A percentile compares a stretch with the other conserved stretches of the same genome.
These are phyloP conservation scores for Carassius auratus DNA, from an alignment of 2,113 vertebrate genomes.

Conservation along the genomic window DNA sequence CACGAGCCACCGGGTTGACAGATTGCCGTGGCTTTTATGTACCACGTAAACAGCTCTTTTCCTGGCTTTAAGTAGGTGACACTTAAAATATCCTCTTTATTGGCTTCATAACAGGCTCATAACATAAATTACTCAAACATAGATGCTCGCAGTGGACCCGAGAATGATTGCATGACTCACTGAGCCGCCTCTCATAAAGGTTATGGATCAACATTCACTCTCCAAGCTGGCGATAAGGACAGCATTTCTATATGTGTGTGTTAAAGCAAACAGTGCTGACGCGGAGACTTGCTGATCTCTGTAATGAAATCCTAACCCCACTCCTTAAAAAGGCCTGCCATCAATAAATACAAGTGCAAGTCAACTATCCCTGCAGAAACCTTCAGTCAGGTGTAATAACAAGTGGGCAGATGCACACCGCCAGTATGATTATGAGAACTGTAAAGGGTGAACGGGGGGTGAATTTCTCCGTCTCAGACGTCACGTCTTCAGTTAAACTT, in stretches of 20 bases:
- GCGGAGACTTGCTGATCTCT: neutral
- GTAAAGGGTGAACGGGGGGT: neutral
- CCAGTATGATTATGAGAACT: neutral
- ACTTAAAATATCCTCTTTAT: slow-evolving; percentile 38
- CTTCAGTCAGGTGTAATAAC: neutral
- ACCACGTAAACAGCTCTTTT: slow-evolving; percentile 37
- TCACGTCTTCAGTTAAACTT: neutral
- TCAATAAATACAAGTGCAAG: slow-evolving; percentile 32
- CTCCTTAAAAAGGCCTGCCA: neutral
- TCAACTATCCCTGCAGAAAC: neutral
- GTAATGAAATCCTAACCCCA: slow-evolving; percentile 17
- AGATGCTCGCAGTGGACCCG: slow-evolving; percentile 7
- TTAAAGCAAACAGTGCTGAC: slow-evolving; percentile 4
- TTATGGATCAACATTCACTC: slow-evolving; percentile 33
- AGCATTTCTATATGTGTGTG: slow-evolving; percentile 3
- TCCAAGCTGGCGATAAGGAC: slow-evolving; percentile 21
- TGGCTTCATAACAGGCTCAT: slow-evolving; percentile 45
- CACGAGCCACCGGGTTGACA: neutral
- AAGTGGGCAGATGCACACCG: neutral
- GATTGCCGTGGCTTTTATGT: slow-evolving; percentile 39
- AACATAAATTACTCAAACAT: slow-evolving; percentile 45
- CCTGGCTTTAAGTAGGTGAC: slow-evolving; percentile 36
- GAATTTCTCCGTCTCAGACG: neutral
- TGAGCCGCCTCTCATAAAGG: slow-evolving; percentile 6
- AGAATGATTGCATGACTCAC: slow-evolving; percentile 39